Conservation (phyloP, 2,113 vertebrate genomes). For the Colius striatus region DNA sequence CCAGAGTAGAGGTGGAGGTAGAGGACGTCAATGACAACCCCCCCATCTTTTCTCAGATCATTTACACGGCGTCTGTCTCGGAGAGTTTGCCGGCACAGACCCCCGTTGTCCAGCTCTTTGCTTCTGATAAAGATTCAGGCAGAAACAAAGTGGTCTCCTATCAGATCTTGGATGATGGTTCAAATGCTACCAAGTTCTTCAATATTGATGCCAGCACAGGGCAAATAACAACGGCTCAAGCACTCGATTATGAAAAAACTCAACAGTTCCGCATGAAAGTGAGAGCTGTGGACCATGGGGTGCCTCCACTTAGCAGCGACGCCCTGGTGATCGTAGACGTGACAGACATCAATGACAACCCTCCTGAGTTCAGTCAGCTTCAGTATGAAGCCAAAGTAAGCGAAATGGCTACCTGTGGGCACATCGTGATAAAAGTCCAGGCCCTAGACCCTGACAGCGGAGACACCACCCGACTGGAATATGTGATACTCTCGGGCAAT, state of each 20-base stretch:
- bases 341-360: conserved; percentile 93
- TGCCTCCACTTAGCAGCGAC: conserved; percentile 83
- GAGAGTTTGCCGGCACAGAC: conserved; percentile 87
- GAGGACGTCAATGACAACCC: conserved; percentile 94
- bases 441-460: conserved; percentile 88
- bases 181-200: conserved; percentile 83
- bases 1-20: conserved; percentile 89
- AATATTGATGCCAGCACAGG: conserved; percentile 84
- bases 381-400: conserved; percentile 89
- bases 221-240: conserved; percentile 83
- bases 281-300: conserved; percentile 85
- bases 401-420: conserved; percentile 91
- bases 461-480: conserved; percentile 84
- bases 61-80: conserved; percentile 75
- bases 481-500: conserved; percentile 94
- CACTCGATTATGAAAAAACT: conserved; percentile 87
- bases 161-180: conserved; percentile 82
- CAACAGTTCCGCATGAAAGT: conserved; percentile 87
- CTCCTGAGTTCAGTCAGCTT: conserved; percentile 86
- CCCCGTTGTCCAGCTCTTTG: conserved; percentile 84
- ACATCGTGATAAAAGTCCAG: conserved; percentile 93
- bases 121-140: conserved; percentile 88
- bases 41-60: conserved; percentile 83
- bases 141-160: conserved; percentile 87
- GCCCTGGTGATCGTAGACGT: conserved; percentile 84